Evolutionary conservation across 2,113 vertebrate species (phyloP), one percentile per base, ranked within the genome.

Genomic region (Trematocara variabile): DNA sequence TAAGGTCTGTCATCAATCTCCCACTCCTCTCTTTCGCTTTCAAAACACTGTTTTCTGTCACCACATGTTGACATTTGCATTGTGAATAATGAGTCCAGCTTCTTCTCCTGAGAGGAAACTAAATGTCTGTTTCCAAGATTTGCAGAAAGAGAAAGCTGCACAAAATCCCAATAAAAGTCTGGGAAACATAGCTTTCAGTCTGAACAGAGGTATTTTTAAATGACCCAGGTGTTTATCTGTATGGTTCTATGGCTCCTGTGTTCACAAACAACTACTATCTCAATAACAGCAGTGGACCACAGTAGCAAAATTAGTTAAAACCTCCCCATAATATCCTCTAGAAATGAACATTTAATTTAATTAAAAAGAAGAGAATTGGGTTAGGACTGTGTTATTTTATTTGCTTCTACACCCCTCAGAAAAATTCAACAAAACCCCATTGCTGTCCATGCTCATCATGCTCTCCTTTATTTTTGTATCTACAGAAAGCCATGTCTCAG

Each of bases 31-130:
- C 22, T 81, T 81, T 83, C 13, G 14, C 30, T 78, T 81, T 70
- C 34, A 75, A 48, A 82, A 73, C 34, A 77, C 25, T 65, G 65
- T 80, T 82, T 75, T 58, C 44, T 90, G 46, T 56, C 50, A 54
- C 20, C 12, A 53, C 48, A 46, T 65, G 53, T 70, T 88, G 79
- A 89, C 80, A 92, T 89, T 89, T 85, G 65, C 50, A 87, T 75
- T 80, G 46, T 81, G 79, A 63, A 84, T 80, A 68, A 82, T 70
- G 7, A 63, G n/a, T 28, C 28, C 41, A 77, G 75, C 53, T 34
- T 33, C 25, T 78, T 60, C 22, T 77, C 53, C 16, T 14, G 73
- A 78, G 44, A 89, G 39, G 33, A 85, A 84, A 50, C 60, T 53
- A 34, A 65, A 84, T 44, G 81, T 60, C 70, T 54, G 37, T 70